Evolutionary conservation across 2,113 vertebrate species (phyloP), one percentile per base, ranked within the genome.

Genomic region (Regulus satrapa): DNA sequence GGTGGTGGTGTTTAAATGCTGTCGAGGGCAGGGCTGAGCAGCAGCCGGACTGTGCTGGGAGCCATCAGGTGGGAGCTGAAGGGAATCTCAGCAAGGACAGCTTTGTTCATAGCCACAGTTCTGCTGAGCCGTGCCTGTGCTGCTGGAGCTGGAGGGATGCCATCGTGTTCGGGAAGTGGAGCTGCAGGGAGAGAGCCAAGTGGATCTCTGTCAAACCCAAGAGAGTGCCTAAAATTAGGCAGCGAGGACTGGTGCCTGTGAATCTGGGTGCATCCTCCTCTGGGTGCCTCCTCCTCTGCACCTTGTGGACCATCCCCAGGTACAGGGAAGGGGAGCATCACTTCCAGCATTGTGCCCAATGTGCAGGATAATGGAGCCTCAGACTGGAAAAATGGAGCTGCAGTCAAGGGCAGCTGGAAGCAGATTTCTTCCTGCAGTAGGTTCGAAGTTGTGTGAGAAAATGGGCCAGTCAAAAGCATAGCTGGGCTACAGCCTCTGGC

Each of bases 321-420:
- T 64, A 11, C 49, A 19, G 72, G 67, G 54, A 43, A 61, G 14
- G 48, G 24, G 12, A 43, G 18, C 2, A 2, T 63, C 51, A 31
- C 32, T 41, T 51, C 67, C 0, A 0, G 1, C 8, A 9, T 13
- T 20, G 16, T 64, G 31, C 20, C 29, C 0, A 0, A 7, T 59
- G 55, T 78, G n/a, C 72, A 21, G 63, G 66, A 63, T 26, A 23
- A 0, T 4, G 45, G 19, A 94, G 56, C 41, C 34, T 76, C 67
- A 40, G 54, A 9, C 3, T 0, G 0, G 56, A 17, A 88, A n/a
- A 49, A 31, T 3, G 2, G 63, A 84, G 63, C 76, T 58, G 59
- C 2, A 4, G 9, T 20, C 0, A 0, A 59, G 54, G 26, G 62
- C 45, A 49, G 63, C 75, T 81, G 69, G 43, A 79, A 73, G 14